Base-by-base conservation (phyloP, 2,113 vertebrate genomes). In the Aptenodytes patagonicus region DNA sequence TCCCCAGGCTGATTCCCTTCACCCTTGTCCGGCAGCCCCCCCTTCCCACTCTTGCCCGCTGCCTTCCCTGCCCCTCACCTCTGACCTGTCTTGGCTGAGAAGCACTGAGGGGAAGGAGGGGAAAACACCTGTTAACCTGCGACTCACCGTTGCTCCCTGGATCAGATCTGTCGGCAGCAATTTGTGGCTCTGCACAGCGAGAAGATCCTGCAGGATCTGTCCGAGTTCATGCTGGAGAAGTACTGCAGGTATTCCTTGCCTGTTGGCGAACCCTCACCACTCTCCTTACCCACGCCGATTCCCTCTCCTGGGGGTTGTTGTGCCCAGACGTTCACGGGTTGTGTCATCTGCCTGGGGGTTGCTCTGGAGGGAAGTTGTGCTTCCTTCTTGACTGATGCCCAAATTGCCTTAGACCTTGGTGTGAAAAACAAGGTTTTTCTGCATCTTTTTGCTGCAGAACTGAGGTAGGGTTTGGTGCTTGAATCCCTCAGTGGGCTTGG, bases 91-190 rank as follows among this genome's bases (percentile, higher is more conserved):
- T 26, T 64, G 66, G 9, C 40, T 57, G 71, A 62, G 77, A 17
- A 72, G 22, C 44, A 1, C 42, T 62, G 54, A 46, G 46, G 42
- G 79, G 47, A 69, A 66, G 54, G 75, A 80, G 68, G 51, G 69
- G 34, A 24, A 26, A 32, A 17, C 2, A 2, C 77, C 78, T 76
- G 38, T 77, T 88, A 46, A 92, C 38, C 78, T 38, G 15, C 7
- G 0, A 9, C 76, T 95, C 40, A 7, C 49, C 19, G 0, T 90
- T 54, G 55, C 34, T 95, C 64, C 65, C 64, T 64, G 90, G 66
- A 10, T 47, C 97, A 99, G 99, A 88, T 99, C 58, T 99, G 99
- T 95, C 98, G 99, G 11, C 99, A 99, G 94, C 99, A 99, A 97
- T 99, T 99, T 2, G 98, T 99, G 64, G 97, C 96, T 26, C 97